A percentile compares a stretch with the other conserved stretches of the same genome.
Evolutionary conservation across 1,140 invertebrate genomes (phyloP).

Genomic region (Drosophila sturtevanti): DNA sequence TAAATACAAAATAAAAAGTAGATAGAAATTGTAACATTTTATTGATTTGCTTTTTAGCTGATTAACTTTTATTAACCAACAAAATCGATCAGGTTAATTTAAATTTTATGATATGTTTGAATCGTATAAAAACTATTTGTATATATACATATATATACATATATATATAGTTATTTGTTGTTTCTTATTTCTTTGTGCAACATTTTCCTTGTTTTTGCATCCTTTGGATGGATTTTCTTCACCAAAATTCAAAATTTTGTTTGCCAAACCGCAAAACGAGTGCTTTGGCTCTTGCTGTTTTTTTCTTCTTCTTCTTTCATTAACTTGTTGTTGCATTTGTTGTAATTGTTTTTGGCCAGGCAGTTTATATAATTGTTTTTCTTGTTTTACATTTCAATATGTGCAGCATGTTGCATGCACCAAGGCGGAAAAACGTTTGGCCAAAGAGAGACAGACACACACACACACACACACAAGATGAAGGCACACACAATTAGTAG

Average conservation of each 20-base stretch:
- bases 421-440: constrained; percentile 66
- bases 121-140: no score
- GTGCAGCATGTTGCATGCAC: constrained; percentile 44
- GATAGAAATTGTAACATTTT: no score
- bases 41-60: no score
- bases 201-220: background rate
- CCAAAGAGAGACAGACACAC: no score
- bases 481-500: constrained; percentile 7
- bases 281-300: constrained; percentile 18
- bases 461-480: no score
- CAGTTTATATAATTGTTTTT: constrained; percentile 59
- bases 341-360: constrained; percentile 41
- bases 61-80: no score
- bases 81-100: no score
- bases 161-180: no score
- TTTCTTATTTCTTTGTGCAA: background rate
- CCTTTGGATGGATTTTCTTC: background rate
- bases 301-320: constrained; percentile 32
- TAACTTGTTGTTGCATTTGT: constrained; percentile 63
- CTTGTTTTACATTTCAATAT: constrained; percentile 25
- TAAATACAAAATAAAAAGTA: no score
- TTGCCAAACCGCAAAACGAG: constrained; percentile 13
- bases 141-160: background rate
- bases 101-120: no score
- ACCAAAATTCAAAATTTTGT: constrained; percentile 6